Base-by-base conservation (phyloP, 92 coral and sea anemone genomes). In the Desmophyllum pertusum region DNA sequence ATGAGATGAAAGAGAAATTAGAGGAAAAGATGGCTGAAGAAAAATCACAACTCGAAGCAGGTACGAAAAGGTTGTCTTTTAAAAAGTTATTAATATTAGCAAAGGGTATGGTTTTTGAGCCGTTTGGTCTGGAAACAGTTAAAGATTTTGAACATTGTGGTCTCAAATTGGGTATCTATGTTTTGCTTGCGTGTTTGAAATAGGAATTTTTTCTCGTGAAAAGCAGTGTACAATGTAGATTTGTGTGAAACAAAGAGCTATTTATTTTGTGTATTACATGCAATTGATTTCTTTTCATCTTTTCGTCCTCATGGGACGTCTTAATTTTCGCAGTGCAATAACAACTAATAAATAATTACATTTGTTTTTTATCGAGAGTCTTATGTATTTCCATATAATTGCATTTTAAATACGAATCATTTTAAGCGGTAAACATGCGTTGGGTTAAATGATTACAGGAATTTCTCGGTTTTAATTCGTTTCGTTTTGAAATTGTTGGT, bases 1-100 rank as follows among this genome's bases (percentile, higher is more conserved):
- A 85, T 19, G 81, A 85, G 21, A 87, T 87, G 64, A 84, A 85
- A 65, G 92, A 79, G 18, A 89, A 72, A 76, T 83, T 67, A 89
- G 64, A 82, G 59, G 43, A 50, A 25, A 57, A 37, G 33, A 29
- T 82, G 71, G 46, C 70, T 39, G 86, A 82, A 72, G 86, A 82
- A 61, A 82, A 59, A 61, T 55, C 78, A 42, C 78, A 71, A 19
- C 57, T 82, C n/a, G 33, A 5, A 73, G 53, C 78, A 61, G 86
- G 86, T 82, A 53, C 40, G 78, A 27, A 53, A 68, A 53, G 30
- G 27, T 41, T 36, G 3, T 39, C 1, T 40, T 42, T 36, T 8
- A 4, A 8, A 15, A 38, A 57, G 10, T 19, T 21, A 3, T 55
- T 17, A n/a, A n/a, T n/a, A n/a, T n/a, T n/a, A n/a, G n/a, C n/a